Evolutionary conservation across 2,797 vertebrate genomes (phyloP).

Genomic region (Uromys caudimaculatus): DNA sequence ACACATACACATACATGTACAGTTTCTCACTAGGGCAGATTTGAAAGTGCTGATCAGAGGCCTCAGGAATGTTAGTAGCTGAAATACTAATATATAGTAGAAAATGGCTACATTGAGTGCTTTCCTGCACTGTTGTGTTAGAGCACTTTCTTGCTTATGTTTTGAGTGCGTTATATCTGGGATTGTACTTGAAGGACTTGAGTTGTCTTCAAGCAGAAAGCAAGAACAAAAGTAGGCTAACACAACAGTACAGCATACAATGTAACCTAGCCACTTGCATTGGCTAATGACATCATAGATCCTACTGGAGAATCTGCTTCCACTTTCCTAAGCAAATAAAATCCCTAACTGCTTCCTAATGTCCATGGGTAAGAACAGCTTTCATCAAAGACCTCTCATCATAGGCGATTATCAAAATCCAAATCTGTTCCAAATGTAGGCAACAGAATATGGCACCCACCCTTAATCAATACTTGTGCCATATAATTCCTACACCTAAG

Average conservation of each 20-base stretch:
- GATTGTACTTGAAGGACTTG: background rate
- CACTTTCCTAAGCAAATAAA: background rate
- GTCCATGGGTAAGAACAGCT: background rate
- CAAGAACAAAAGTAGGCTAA: background rate
- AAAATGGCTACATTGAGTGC: background rate
- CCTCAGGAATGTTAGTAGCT: background rate
- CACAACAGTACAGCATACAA: background rate
- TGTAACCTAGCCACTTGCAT: background rate
- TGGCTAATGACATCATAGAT: too few species aligned
- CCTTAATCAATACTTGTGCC: background rate
- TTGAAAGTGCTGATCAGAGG: background rate
- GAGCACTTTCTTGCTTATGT: background rate
- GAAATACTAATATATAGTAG: background rate
- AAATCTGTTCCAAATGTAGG: too few species aligned
- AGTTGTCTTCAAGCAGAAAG: background rate
- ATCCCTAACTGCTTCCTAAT: background rate
- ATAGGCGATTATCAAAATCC: background rate
- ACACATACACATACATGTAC: background rate
- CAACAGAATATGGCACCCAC: background rate
- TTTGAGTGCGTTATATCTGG: background rate
- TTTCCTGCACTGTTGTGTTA: conserved; percentile 1
- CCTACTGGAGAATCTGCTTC: background rate
- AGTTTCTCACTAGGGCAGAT: background rate
- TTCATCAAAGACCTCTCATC: background rate
- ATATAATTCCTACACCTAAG: background rate